Conservation (phyloP, 2,113 vertebrate genomes). For the Verasper variegatus region DNA sequence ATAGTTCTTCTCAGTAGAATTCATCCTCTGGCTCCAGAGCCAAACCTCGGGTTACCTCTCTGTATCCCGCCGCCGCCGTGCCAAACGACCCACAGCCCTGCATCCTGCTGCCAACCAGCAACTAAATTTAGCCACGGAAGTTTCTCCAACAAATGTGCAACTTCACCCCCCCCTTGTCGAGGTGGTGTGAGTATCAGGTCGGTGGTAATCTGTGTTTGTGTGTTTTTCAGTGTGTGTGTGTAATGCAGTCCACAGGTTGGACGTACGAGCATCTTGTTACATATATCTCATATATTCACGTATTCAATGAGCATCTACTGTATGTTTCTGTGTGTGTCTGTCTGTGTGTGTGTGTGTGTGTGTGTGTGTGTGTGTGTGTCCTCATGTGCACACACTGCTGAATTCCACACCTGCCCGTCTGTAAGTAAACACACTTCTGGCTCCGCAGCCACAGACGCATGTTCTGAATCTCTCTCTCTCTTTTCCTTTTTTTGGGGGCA, state of each 20-base stretch:
- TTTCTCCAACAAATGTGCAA: conserved; percentile 28
- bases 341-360: conserved; percentile 9
- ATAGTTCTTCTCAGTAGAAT: too few relatives aligned
- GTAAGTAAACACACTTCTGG: conserved; percentile 53
- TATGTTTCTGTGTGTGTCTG: neutral
- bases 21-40: too few relatives aligned
- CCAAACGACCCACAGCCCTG: conserved; percentile 16
- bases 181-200: conserved; percentile 31
- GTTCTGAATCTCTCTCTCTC: conserved; percentile 18
- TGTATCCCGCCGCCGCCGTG: neutral
- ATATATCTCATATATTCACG: neutral
- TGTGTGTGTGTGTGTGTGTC: conserved; percentile 7
- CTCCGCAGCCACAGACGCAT: conserved; percentile 24
- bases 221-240: conserved; percentile 23
- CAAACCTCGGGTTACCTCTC: neutral
- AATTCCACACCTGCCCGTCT: conserved; percentile 56
- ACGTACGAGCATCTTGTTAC: neutral
- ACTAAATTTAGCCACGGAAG: conserved; percentile 66
- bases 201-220: conserved; percentile 26
- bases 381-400: conserved; percentile 27
- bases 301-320: neutral
- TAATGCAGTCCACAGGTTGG: neutral
- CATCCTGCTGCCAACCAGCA: conserved; percentile 16
- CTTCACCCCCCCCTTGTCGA: conserved; percentile 7
- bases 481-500: neutral